phyloP scores from a whole-genome alignment of 2,888 invertebrate species.

The Ecliptopera silaceata region DNA sequence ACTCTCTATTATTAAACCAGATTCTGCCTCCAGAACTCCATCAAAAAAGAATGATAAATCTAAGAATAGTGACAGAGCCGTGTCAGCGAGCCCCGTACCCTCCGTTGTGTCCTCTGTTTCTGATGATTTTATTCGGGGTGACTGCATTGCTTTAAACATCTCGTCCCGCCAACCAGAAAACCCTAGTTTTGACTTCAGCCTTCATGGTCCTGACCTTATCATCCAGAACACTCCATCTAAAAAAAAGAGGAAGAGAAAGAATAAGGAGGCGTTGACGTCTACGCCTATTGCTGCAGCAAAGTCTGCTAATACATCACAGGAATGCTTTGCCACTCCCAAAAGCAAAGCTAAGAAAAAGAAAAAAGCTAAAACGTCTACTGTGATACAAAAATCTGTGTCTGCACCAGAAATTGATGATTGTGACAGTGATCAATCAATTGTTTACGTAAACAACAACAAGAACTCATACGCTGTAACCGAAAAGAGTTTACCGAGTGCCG shows the following conservation, averaged over 20 bases:
- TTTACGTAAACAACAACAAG: slow-evolving; percentile 52
- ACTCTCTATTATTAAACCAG: slow-evolving; percentile 46
- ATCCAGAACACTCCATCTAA: slow-evolving; percentile 62
- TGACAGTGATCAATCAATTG: slow-evolving; percentile 76
- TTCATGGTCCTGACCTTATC: slow-evolving; percentile 73
- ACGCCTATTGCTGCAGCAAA: slow-evolving; percentile 51
- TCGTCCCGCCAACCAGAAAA: slow-evolving; percentile 65
- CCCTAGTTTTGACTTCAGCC: slow-evolving; percentile 75
- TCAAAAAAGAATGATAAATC: slow-evolving; percentile 37
- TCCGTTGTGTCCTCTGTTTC: slow-evolving; percentile 77
- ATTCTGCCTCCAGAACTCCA: slow-evolving; percentile 39
- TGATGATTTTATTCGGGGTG: slow-evolving; percentile 77
- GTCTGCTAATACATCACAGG: slow-evolving; percentile 45
- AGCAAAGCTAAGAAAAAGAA: slow-evolving; percentile 74
- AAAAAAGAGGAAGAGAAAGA: slow-evolving; percentile 72
- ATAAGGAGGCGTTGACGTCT: slow-evolving; percentile 60
- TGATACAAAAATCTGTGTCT: slow-evolving; percentile 64
- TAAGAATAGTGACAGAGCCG: slow-evolving; percentile 50
- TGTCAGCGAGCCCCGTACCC: slow-evolving; percentile 73
- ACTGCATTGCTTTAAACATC: slow-evolving; percentile 77
- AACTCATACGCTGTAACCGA: slow-evolving; percentile 62
- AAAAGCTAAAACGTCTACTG: slow-evolving; percentile 62
- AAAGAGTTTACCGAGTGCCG: slow-evolving; percentile 69
- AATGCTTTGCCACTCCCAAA: slow-evolving; percentile 76
- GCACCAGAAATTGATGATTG: slow-evolving; percentile 82